Conservation (phyloP, 2,797 vertebrate genomes). For the Chaunax sp. region DNA sequence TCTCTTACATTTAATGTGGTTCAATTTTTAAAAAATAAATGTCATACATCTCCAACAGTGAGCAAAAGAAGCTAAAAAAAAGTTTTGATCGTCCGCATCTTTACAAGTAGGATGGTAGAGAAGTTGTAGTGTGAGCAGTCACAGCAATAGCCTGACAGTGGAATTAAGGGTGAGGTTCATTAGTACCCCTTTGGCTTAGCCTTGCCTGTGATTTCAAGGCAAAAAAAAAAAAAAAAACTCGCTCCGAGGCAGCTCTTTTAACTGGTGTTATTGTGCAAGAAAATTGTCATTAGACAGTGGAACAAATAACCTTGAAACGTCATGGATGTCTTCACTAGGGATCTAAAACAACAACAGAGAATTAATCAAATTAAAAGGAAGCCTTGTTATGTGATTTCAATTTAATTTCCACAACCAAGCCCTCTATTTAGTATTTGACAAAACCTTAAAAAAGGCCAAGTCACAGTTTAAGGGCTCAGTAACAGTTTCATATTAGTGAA, state of each 20-base stretch:
- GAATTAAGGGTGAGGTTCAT: slow-evolving; percentile 84
- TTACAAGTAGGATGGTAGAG: slow-evolving; percentile 58
- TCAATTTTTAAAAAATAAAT: no score
- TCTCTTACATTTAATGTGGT: no score
- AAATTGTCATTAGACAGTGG: slow-evolving; percentile 90
- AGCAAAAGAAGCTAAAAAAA: slow-evolving; percentile 53
- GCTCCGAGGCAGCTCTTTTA: slow-evolving; percentile 85
- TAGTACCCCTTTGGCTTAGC: slow-evolving; percentile 85
- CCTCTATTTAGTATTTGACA: slow-evolving; percentile 84
- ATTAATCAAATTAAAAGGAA: slow-evolving; percentile 91
- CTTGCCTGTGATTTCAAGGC: slow-evolving; percentile 82
- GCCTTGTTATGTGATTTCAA: slow-evolving; percentile 88
- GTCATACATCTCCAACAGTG: slow-evolving; percentile 17
- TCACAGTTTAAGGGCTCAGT: slow-evolving; percentile 87
- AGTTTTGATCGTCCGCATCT: slow-evolving; percentile 65
- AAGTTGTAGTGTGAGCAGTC: slow-evolving; percentile 65
- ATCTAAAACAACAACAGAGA: slow-evolving; percentile 89
- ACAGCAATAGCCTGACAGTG: slow-evolving; percentile 74
- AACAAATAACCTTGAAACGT: slow-evolving; percentile 89
- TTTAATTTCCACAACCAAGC: slow-evolving; percentile 90
- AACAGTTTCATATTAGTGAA: slow-evolving; percentile 89
- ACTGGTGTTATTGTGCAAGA: slow-evolving; percentile 87
- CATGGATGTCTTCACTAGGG: slow-evolving; percentile 84
- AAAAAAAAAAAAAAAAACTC: slow-evolving; percentile 74
- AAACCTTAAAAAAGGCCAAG: slow-evolving; percentile 82